Percentiles rank a stretch among this genome's conserved stretches.
Conservation (phyloP, 2,797 vertebrate genomes). For the Lutjanus campechanus region DNA sequence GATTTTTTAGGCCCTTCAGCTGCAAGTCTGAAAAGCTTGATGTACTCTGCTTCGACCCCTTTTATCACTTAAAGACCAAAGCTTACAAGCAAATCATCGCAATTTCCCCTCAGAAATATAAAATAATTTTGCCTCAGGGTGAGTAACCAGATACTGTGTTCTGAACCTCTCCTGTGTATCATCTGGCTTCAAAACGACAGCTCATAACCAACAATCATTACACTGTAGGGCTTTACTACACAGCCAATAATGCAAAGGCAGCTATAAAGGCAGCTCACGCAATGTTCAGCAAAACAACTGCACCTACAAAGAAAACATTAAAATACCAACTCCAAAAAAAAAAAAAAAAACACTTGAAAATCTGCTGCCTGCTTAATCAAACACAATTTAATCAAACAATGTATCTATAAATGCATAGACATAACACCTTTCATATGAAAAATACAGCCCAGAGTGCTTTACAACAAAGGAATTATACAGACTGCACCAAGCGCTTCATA, state of each 20-base stretch:
- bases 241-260: neutral
- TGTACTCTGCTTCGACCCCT: neutral
- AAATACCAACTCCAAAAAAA: neutral
- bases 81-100: neutral
- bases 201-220: conserved; percentile 22
- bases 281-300: conserved; percentile 13
- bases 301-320: neutral
- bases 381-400: neutral
- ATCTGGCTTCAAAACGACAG: conserved; percentile 18
- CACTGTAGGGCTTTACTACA: neutral
- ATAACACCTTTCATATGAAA: too few species aligned
- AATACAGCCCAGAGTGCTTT: too few species aligned
- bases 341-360: neutral
- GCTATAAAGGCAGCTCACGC: conserved; percentile 4
- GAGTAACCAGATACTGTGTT: neutral
- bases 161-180: neutral
- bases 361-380: neutral
- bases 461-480: too few species aligned
- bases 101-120: neutral
- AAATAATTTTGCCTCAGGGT: neutral
- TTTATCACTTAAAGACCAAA: conserved; percentile 19
- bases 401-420: too few species aligned
- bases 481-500: too few species aligned
- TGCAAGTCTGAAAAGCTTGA: conserved; percentile 1
- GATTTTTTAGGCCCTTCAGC: neutral